Base-by-base conservation (phyloP, 2,888 invertebrate species). In the Uloborus plumipes region DNA sequence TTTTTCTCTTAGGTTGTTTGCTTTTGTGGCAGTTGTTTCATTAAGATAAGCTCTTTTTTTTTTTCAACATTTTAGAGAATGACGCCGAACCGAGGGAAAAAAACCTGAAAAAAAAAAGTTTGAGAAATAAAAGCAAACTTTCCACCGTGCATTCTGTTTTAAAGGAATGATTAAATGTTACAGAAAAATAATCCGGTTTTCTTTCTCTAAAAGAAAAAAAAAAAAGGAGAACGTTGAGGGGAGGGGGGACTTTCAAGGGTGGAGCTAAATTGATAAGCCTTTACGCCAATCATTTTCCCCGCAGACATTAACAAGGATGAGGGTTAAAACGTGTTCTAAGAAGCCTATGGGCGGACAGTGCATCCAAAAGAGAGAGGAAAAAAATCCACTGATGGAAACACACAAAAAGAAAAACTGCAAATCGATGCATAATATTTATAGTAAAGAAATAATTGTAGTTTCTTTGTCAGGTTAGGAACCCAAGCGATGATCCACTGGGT, bases 201-300 rank as follows among this genome's bases (percentile, higher is more conserved):
- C 53, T 53, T 74, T 51, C 71, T 55, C 53, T 58, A 58, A n/a
- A 49, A 59, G 53, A 22, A 39, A 26, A 47, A 50, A 51, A 65
- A 50, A 49, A n/a, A 65, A 51, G 47, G 72, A 76, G 64, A 79
- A 55, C 61, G 53, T 31, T 53, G 73, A 39, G 69, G 73, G 18
- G 26, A 26, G 20, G 65, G 59, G 55, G 53, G 73, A 39, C 22
- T 66, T 67, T 67, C 70, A 74, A 81, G 80, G 80, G 80, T 81
- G 80, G 80, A 81, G 80, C 74, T 74, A 81, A 81, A 81, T 81
- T 81, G 80, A 81, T 81, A 81, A 81, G 80, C 65, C 80, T 81
- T 81, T 81, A 81, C 73, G 80, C 80, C 80, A 81, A 81, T 81
- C 80, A 81, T 74, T 81, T 74, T 81, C 80, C 70, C 62, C 58